Evolutionary conservation across 2,113 vertebrate genomes (phyloP).

Genomic region (Stegostoma tigrinum): DNA sequence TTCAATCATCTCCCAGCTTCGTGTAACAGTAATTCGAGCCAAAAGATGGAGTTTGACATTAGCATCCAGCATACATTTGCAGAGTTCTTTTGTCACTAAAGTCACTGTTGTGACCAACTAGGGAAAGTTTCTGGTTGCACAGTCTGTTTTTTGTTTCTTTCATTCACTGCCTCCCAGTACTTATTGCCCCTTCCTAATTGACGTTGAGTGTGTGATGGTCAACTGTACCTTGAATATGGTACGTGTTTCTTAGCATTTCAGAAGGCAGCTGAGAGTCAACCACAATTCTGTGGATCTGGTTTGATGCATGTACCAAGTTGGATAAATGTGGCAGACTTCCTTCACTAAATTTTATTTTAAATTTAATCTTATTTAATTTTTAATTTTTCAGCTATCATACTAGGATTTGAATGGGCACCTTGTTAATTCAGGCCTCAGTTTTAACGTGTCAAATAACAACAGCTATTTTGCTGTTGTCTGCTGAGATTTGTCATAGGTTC

Average conservation of each 20-base stretch:
- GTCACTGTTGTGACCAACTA: neutral
- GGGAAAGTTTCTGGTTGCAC: neutral
- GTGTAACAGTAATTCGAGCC: neutral
- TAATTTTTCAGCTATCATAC: no score
- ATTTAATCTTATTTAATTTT: neutral
- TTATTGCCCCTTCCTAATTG: neutral
- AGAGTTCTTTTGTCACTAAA: neutral
- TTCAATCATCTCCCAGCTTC: neutral
- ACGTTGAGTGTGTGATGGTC: no score
- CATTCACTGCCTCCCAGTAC: neutral
- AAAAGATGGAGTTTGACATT: neutral
- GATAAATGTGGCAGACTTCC: neutral
- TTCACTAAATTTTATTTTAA: neutral
- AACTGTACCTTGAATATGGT: no score
- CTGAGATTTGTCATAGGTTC: neutral
- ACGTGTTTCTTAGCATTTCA: neutral
- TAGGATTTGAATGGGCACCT: neutral
- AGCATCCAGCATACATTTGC: neutral
- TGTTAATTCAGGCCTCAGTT: neutral
- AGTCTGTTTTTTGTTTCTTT: neutral
- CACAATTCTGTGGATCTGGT: neutral
- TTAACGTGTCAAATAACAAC: neutral
- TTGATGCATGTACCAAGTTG: neutral
- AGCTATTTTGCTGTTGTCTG: neutral
- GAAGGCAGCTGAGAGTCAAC: neutral